Percentiles rank a stretch among this genome's conserved stretches.
Conservation (phyloP, 2,797 vertebrate genomes). For the Cynopterus sphinx region DNA sequence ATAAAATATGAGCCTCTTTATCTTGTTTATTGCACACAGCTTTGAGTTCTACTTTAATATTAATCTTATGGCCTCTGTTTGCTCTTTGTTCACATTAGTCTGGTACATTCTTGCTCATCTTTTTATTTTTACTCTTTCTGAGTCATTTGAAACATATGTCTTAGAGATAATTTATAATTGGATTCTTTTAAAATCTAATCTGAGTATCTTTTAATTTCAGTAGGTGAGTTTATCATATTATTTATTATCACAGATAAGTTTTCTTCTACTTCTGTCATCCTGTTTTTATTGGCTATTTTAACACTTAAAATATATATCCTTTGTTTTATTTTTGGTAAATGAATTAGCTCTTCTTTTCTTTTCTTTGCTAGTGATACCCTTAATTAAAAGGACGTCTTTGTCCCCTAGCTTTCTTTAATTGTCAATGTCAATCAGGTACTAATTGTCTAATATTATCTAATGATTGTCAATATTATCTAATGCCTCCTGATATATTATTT, state of each 20-base stretch:
- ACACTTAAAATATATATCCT: neutral
- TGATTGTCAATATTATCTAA: neutral
- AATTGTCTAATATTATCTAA: neutral
- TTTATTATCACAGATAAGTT: neutral
- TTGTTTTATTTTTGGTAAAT: neutral
- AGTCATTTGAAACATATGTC: neutral
- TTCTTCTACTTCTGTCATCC: neutral
- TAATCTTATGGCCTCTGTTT: neutral
- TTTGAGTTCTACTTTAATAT: conserved; percentile 6
- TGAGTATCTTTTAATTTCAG: neutral
- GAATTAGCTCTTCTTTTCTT: neutral
- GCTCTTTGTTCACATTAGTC: neutral
- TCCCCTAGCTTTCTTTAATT: neutral
- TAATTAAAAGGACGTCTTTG: neutral
- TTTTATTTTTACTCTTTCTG: conserved; percentile 6
- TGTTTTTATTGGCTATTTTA: neutral
- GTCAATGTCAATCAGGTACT: neutral
- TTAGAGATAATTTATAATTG: conserved; percentile 5
- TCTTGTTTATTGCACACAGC: neutral
- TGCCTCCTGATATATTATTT: neutral
- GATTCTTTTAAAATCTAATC: neutral
- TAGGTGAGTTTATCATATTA: neutral
- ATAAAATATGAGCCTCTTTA: neutral
- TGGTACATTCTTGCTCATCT: neutral
- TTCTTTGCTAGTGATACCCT: neutral